Evolutionary conservation across 1,140 invertebrate species (phyloP).

Genomic region (Macrobrachium rosenbergii): DNA sequence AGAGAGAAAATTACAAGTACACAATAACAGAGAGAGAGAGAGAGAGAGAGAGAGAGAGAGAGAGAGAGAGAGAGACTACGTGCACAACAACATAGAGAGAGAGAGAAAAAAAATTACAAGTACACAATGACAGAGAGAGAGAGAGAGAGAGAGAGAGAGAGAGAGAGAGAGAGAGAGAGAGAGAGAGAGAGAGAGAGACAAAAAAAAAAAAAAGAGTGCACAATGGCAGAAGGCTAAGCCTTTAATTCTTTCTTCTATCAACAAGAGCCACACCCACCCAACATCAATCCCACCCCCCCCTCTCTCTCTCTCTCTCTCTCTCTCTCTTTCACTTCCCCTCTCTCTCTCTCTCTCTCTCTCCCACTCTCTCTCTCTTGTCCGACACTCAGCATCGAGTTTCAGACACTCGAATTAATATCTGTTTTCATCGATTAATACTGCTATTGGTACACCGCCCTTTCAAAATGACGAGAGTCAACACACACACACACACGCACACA

Average conservation of each 20-base stretch:
- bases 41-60: not conserved
- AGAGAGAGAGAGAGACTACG: not conserved
- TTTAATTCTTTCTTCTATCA: too few relatives aligned
- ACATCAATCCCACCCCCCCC: not conserved
- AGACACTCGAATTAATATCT: too few relatives aligned
- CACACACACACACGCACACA: too few relatives aligned
- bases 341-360: not conserved
- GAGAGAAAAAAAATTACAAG: not conserved
- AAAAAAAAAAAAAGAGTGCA: not conserved
- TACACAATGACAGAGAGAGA: not conserved
- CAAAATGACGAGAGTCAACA: too few relatives aligned
- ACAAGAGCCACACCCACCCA: too few relatives aligned
- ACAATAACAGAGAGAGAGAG: not conserved
- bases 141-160: not conserved
- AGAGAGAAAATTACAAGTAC: not conserved
- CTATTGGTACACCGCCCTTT: too few relatives aligned
- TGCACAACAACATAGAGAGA: not conserved
- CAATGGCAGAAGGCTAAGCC: too few relatives aligned
- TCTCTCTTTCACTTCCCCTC: not conserved
- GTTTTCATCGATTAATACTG: too few relatives aligned
- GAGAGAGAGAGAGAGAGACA: not conserved
- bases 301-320: not conserved
- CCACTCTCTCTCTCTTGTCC: not conserved
- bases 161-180: not conserved
- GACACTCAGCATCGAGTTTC: too few relatives aligned